Percentiles rank a stretch among this genome's conserved stretches.
Conservation (phyloP, 2,797 vertebrate genomes). For the Parauchenoglanis punctatus region DNA sequence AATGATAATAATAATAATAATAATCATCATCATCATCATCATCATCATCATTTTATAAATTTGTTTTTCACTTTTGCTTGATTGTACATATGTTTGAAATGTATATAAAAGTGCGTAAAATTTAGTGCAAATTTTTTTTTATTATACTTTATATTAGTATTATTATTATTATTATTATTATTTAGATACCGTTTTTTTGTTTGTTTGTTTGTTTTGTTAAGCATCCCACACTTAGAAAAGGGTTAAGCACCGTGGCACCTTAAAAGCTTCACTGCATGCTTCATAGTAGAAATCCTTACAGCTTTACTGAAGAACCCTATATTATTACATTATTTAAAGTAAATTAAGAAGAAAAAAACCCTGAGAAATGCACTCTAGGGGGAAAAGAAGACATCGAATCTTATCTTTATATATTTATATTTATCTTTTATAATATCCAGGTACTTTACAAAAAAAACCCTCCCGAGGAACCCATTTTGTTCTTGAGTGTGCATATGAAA, state of each 20-base stretch:
- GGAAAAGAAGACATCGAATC: neutral
- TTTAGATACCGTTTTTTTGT: neutral
- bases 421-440: too few relatives aligned
- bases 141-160: neutral
- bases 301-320: neutral
- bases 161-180: neutral
- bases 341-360: neutral
- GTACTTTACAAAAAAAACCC: neutral
- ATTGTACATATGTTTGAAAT: neutral
- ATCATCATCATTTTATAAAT: neutral
- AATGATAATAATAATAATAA: neutral
- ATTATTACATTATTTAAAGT: neutral
- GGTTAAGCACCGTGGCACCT: neutral
- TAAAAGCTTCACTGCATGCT: neutral
- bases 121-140: neutral
- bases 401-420: too few relatives aligned
- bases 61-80: neutral
- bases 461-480: neutral
- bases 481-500: neutral
- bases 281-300: neutral
- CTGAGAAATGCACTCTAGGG: neutral
- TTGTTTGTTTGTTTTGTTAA: neutral
- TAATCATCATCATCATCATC: neutral
- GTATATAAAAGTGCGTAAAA: too few relatives aligned
- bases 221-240: neutral